Conservation (phyloP, 1,140 invertebrate genomes). For the Streblospio benedicti region DNA sequence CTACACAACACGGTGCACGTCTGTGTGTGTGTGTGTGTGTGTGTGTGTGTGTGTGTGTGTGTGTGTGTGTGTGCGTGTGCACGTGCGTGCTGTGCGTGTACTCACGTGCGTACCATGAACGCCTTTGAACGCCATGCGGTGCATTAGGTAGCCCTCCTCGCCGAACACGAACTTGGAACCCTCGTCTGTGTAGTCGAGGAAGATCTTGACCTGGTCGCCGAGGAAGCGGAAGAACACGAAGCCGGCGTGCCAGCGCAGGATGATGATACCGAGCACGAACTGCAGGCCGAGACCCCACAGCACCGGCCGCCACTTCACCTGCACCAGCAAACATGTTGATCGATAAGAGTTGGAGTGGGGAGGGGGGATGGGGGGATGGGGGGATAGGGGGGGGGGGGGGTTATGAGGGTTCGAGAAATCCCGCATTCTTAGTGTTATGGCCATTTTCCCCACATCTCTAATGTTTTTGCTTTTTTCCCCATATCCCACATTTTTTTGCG, state of each 20-base stretch:
- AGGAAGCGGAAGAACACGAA: constrained; percentile 65
- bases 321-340: background rate
- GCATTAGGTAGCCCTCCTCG: constrained; percentile 54
- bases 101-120: too few species aligned
- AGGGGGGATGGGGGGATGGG: background rate
- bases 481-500: background rate
- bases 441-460: background rate
- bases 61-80: too few species aligned
- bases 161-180: constrained; percentile 79
- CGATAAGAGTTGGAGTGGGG: background rate
- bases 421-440: background rate
- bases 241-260: constrained; percentile 73
- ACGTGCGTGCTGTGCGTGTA: too few species aligned
- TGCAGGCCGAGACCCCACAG: constrained; percentile 70
- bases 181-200: constrained; percentile 64
- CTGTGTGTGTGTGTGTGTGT: too few species aligned
- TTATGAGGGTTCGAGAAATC: background rate
- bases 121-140: constrained; percentile 58
- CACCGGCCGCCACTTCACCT: constrained; percentile 48
- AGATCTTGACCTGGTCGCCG: constrained; percentile 58
- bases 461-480: background rate
- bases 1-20: too few species aligned
- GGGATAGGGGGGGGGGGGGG: background rate
- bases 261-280: constrained; percentile 70
- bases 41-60: too few species aligned